These are phyloP conservation scores for Peromyscus aztecus DNA, from an alignment of 2,797 vertebrate genomes.

Conservation along the genomic window DNA sequence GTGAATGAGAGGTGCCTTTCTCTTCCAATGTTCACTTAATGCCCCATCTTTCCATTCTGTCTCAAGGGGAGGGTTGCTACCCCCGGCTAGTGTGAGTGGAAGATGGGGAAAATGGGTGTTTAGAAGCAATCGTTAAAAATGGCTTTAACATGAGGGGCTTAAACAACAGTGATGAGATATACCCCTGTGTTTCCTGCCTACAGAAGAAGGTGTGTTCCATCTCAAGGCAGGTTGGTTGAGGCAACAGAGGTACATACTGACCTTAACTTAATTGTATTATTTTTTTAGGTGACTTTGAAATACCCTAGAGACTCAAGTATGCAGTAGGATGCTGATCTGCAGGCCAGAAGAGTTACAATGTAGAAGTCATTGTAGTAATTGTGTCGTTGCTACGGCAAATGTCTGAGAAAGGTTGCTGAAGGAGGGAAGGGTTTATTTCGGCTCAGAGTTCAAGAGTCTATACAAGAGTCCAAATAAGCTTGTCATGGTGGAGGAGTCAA, in stretches of 20 bases:
- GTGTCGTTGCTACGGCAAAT: not conserved
- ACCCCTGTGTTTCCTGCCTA: not conserved
- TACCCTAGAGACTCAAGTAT: not conserved
- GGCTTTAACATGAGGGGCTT: not conserved
- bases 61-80: not conserved
- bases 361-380: not conserved
- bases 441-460: not conserved
- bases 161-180: not conserved
- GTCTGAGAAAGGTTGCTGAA: not conserved
- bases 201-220: not conserved
- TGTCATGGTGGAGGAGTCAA: too few relatives aligned
- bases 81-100: not conserved
- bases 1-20: not conserved
- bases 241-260: not conserved
- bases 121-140: not conserved
- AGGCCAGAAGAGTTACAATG: not conserved
- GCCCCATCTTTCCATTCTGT: not conserved
- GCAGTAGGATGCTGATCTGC: not conserved
- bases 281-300: conserved; percentile 16
- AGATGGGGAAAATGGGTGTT: not conserved
- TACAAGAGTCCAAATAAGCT: not conserved
- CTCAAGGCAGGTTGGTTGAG: not conserved
- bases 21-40: not conserved
- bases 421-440: not conserved
- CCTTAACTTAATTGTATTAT: not conserved